A percentile compares a stretch with the other conserved stretches of the same genome.
Conservation (phyloP, 2,797 vertebrate genomes). For the Tauraco hartlaubi region DNA sequence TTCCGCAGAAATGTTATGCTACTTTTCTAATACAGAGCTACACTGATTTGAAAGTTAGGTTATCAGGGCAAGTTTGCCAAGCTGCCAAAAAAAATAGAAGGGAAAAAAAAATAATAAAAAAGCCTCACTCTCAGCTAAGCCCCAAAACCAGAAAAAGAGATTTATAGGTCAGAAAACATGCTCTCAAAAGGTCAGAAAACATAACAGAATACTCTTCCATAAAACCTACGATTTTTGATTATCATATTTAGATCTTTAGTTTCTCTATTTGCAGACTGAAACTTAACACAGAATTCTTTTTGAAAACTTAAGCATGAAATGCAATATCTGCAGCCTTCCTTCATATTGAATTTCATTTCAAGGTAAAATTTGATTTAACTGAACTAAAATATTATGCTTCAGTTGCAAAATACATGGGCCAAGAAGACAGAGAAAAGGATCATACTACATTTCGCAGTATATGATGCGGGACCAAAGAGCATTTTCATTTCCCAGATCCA, state of each 20-base stretch:
- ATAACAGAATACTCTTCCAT: neutral
- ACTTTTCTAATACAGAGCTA: neutral
- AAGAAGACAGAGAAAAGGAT: neutral
- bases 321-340: neutral
- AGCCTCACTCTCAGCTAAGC: neutral
- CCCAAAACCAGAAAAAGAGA: neutral
- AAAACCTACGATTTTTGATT: neutral
- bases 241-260: neutral
- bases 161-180: neutral
- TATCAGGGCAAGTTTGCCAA: neutral
- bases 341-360: neutral
- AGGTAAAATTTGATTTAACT: neutral
- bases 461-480: rapidly evolving
- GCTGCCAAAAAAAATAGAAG: neutral
- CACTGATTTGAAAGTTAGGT: neutral
- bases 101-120: neutral
- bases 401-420: neutral
- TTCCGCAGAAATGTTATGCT: neutral
- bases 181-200: neutral
- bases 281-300: neutral
- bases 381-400: neutral
- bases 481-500: neutral
- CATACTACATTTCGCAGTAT: neutral
- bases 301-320: neutral
- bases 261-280: neutral